phyloP scores from a whole-genome alignment of 2,888 invertebrate genomes.

The Eupithecia abbreviata region DNA sequence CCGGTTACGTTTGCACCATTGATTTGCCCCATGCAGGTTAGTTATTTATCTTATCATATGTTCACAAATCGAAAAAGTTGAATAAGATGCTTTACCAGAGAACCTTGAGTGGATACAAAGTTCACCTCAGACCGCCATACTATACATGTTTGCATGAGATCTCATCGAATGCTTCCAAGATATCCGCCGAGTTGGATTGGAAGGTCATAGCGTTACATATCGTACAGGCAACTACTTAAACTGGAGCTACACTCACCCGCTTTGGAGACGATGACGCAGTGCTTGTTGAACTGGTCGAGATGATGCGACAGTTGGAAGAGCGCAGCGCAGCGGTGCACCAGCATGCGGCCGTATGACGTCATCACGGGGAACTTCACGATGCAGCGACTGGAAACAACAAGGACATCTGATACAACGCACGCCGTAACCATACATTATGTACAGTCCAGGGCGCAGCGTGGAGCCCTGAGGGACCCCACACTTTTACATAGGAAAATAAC shows the following conservation, averaged over 20 bases:
- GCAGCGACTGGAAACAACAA: constrained; percentile 80
- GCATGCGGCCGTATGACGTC: constrained; percentile 98
- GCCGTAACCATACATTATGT: background rate
- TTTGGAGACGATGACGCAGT: constrained; percentile 93
- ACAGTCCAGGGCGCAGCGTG: background rate
- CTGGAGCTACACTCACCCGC: constrained; percentile 73
- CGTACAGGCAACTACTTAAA: too few relatives aligned
- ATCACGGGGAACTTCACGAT: constrained; percentile 94
- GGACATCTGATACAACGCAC: background rate
- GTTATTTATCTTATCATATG: too few relatives aligned
- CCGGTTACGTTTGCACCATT: too few relatives aligned
- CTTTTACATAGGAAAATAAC: background rate
- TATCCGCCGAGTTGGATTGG: too few relatives aligned
- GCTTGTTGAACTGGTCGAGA: constrained; percentile 92
- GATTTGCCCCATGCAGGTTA: too few relatives aligned
- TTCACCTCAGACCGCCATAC: too few relatives aligned
- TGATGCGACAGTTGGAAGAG: constrained; percentile 98
- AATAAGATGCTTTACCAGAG: too few relatives aligned
- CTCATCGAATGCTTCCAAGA: too few relatives aligned
- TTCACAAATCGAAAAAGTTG: too few relatives aligned
- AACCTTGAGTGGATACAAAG: too few relatives aligned
- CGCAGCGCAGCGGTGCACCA: constrained; percentile 96
- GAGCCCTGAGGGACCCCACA: background rate
- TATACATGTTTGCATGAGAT: too few relatives aligned
- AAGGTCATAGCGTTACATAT: too few relatives aligned